Percentiles rank a stretch among this genome's conserved stretches.
Conservation (phyloP, 2,888 invertebrate species). For the Andrena hattorfiana region DNA sequence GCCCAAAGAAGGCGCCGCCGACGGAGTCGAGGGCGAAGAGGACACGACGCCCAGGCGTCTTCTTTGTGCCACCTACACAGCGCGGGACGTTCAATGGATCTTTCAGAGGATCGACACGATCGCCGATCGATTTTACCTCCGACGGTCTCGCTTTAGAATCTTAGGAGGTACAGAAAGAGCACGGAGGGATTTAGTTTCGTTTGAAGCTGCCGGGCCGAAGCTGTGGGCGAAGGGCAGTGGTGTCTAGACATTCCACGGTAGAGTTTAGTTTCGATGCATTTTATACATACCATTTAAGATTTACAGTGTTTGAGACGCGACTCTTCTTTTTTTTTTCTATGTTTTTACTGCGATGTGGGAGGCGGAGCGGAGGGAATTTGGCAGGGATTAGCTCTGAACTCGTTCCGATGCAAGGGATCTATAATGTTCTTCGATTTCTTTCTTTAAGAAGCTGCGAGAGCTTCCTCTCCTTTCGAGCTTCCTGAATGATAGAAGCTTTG, state of each 20-base stretch:
- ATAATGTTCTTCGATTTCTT: no score
- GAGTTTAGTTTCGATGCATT: background rate
- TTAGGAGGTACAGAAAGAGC: background rate
- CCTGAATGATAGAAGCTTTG: background rate
- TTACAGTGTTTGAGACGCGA: background rate
- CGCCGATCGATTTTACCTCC: background rate
- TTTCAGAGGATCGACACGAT: background rate
- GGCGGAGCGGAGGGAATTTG: background rate
- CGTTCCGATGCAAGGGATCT: no score
- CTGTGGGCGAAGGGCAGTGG: background rate
- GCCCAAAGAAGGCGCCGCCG: constrained; percentile 34
- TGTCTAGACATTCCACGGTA: background rate
- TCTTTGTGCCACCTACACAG: constrained; percentile 42
- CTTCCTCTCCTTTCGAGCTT: constrained; percentile 21
- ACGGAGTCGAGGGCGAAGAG: constrained; percentile 27
- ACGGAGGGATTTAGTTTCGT: background rate
- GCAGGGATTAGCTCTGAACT: background rate
- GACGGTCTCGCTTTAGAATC: background rate
- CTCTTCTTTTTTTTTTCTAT: background rate
- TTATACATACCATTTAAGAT: background rate
- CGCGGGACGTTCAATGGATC: constrained; percentile 30
- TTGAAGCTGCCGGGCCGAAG: background rate
- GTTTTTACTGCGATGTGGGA: background rate
- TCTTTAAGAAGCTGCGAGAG: background rate
- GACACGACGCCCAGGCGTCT: constrained; percentile 27